phyloP scores from a whole-genome alignment of 1,140 invertebrate genomes.

The Pseudachorutes palmiensis region DNA sequence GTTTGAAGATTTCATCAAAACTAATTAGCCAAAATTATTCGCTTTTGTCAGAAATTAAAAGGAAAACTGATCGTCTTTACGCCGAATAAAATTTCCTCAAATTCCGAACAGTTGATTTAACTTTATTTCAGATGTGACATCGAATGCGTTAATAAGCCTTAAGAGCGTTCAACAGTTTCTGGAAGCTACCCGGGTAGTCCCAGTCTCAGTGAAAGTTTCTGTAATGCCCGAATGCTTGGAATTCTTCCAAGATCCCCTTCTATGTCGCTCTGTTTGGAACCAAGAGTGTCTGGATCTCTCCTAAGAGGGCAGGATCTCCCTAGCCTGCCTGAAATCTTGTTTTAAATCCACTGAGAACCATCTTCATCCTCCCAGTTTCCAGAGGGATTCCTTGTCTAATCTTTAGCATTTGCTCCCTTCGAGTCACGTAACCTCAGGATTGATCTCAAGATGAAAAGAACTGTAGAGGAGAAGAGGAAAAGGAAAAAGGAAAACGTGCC shows the following conservation, averaged over 20 bases:
- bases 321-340: background rate
- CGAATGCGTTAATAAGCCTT: background rate
- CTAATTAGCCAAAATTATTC: no score
- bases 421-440: background rate
- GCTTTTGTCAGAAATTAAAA: no score
- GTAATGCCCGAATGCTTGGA: background rate
- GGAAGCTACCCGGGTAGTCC: background rate
- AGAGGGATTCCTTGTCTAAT: background rate
- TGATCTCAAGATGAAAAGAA: constrained; percentile 6
- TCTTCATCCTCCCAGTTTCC: background rate
- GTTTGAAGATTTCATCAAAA: no score
- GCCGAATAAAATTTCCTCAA: no score
- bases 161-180: background rate
- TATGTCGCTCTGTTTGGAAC: background rate
- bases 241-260: background rate
- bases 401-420: background rate
- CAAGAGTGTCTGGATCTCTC: background rate
- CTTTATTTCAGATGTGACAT: no score
- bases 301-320: background rate
- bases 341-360: background rate
- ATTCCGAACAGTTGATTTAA: no score
- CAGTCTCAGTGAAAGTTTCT: background rate
- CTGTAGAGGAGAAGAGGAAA: constrained; percentile 8
- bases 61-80: no score
- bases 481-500: background rate